phyloP scores from a whole-genome alignment of 2,113 vertebrate species.

The Okapia johnstoni region DNA sequence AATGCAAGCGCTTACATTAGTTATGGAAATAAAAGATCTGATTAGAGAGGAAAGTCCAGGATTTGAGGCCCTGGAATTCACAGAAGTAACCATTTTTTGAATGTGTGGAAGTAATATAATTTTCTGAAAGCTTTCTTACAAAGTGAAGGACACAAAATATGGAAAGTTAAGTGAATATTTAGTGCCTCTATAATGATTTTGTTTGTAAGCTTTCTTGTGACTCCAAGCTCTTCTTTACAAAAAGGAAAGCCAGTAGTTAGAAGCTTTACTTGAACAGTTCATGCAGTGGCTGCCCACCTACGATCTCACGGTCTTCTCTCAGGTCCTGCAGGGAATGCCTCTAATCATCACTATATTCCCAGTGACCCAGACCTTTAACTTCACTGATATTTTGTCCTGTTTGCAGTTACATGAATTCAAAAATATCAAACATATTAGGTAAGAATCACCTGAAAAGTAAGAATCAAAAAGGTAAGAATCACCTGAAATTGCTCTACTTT shows the following conservation, averaged over 20 bases:
- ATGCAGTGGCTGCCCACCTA: fast-evolving
- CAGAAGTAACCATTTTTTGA: neutral
- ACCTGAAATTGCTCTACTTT: neutral
- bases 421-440: neutral
- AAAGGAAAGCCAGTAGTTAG: too few species aligned
- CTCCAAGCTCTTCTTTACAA: neutral
- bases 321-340: fast-evolving
- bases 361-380: neutral
- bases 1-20: neutral
- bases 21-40: neutral
- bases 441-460: neutral
- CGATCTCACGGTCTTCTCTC: fast-evolving
- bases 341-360: neutral
- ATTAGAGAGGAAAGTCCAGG: neutral
- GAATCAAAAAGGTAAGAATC: neutral
- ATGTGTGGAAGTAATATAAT: neutral
- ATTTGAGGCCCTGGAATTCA: neutral
- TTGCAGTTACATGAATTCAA: neutral
- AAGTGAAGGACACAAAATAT: fast-evolving
- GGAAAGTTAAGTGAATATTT: neutral
- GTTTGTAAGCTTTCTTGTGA: neutral
- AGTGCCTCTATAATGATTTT: neutral
- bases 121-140: neutral
- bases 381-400: neutral
- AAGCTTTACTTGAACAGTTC: neutral